Evolutionary conservation across 2,888 invertebrate genomes (phyloP).

Genomic region (Mythimna albipuncta): DNA sequence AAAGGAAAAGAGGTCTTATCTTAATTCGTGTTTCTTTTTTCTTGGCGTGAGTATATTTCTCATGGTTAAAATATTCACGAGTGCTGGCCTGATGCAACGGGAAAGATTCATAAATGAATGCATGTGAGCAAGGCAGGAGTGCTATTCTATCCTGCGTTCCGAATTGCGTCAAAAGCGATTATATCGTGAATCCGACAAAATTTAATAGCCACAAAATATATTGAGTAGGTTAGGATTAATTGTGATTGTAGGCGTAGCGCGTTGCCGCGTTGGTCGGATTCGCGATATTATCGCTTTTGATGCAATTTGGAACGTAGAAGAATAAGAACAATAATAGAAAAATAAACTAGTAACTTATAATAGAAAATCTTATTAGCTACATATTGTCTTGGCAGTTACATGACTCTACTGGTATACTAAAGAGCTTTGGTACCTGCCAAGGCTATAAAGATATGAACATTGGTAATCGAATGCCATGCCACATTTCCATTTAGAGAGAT

Average conservation of each 20-base stretch:
- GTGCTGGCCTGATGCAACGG: slow-evolving; percentile 16
- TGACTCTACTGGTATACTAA: background rate
- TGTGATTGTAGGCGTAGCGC: too few relatives aligned
- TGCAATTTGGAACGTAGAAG: too few relatives aligned
- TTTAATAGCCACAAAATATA: too few relatives aligned
- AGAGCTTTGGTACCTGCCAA: slow-evolving; percentile 12
- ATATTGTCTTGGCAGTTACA: background rate
- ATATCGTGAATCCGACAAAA: too few relatives aligned
- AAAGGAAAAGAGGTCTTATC: slow-evolving; percentile 38
- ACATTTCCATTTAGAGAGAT: slow-evolving; percentile 31
- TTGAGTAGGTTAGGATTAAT: too few relatives aligned
- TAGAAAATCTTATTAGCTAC: slow-evolving; percentile 8
- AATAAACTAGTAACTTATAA: background rate
- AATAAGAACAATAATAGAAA: too few relatives aligned
- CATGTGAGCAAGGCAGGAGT: slow-evolving; percentile 1
- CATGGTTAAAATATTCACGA: slow-evolving; percentile 38
- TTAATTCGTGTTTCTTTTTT: slow-evolving; percentile 41
- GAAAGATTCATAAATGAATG: slow-evolving; percentile 37
- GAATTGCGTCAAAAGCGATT: too few relatives aligned
- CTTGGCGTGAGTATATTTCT: slow-evolving; percentile 18
- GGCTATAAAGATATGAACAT: slow-evolving; percentile 6
- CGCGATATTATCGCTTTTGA: too few relatives aligned
- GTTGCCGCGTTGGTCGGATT: too few relatives aligned
- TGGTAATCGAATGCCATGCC: slow-evolving; percentile 29
- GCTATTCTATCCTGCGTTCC: too few relatives aligned